These are phyloP conservation scores for Cosmorhoe ocellata DNA, from an alignment of 2,888 invertebrate genomes.

Conservation along the genomic window DNA sequence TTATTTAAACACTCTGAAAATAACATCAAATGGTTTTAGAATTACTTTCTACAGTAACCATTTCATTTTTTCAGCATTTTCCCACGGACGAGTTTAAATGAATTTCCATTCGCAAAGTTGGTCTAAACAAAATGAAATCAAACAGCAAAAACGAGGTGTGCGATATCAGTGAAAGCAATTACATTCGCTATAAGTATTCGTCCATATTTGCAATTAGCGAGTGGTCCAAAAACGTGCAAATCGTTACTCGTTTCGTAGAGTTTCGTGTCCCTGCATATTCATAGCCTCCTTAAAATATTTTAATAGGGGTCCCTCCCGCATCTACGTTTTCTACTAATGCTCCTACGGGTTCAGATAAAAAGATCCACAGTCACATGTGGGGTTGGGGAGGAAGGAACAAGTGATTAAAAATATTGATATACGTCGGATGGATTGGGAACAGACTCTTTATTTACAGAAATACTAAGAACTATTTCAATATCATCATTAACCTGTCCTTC, in stretches of 20 bases:
- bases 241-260: slow-evolving; percentile 75
- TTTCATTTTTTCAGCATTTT: not conserved
- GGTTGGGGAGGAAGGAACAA: not conserved
- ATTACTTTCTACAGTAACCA: not conserved
- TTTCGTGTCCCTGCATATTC: slow-evolving; percentile 81
- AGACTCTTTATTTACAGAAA: too few relatives aligned
- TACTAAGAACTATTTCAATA: too few relatives aligned
- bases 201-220: slow-evolving; percentile 80
- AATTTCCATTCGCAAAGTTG: slow-evolving; percentile 15
- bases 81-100: slow-evolving; percentile 7
- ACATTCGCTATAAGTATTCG: slow-evolving; percentile 78
- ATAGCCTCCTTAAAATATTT: slow-evolving; percentile 82
- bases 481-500: too few relatives aligned
- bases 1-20: too few relatives aligned
- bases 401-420: not conserved
- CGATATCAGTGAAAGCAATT: slow-evolving; percentile 76
- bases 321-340: slow-evolving; percentile 74
- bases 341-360: slow-evolving; percentile 60
- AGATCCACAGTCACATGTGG: slow-evolving; percentile 11
- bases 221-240: slow-evolving; percentile 81
- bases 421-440: not conserved
- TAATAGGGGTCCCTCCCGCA: slow-evolving; percentile 72
- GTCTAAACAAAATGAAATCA: slow-evolving; percentile 41
- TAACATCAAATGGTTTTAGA: too few relatives aligned
- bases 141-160: slow-evolving; percentile 60